Conservation (phyloP, 2,113 vertebrate species). For the Sylvia atricapilla region DNA sequence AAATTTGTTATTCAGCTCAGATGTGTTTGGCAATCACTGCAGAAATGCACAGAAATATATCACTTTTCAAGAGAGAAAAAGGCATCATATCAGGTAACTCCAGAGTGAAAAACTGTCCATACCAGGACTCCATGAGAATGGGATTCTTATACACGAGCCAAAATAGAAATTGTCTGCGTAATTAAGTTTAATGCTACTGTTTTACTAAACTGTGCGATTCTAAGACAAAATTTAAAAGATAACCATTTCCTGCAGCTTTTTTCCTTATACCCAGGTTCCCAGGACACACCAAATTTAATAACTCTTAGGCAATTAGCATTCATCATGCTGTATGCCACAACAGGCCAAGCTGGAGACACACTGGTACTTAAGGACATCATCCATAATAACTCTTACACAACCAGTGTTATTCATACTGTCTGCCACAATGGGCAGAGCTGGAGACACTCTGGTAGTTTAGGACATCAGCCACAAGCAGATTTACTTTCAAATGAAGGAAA, state of each 20-base stretch:
- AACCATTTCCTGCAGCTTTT: not conserved
- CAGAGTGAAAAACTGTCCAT: not conserved
- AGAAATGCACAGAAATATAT: not conserved
- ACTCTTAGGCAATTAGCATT: not conserved
- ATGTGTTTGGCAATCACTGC: not conserved
- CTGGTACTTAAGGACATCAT: not conserved
- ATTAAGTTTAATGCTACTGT: not conserved
- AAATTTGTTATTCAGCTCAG: not conserved
- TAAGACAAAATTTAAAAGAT: not conserved
- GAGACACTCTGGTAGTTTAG: not conserved
- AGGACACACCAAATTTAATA: not conserved
- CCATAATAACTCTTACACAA: conserved; percentile 14
- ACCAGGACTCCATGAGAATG: not conserved
- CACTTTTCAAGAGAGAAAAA: not conserved
- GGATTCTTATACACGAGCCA: not conserved
- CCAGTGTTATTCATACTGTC: not conserved
- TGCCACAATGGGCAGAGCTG: not conserved
- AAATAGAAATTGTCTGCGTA: not conserved
- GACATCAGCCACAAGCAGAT: not conserved
- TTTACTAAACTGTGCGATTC: not conserved
- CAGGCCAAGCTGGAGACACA: not conserved
- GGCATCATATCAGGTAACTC: not conserved
- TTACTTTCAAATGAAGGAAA: conserved; percentile 37
- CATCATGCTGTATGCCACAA: not conserved
- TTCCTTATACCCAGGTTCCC: not conserved